Evolutionary conservation across 2,888 invertebrate genomes (phyloP).

Genomic region (Dryocosmus kuriphilus): DNA sequence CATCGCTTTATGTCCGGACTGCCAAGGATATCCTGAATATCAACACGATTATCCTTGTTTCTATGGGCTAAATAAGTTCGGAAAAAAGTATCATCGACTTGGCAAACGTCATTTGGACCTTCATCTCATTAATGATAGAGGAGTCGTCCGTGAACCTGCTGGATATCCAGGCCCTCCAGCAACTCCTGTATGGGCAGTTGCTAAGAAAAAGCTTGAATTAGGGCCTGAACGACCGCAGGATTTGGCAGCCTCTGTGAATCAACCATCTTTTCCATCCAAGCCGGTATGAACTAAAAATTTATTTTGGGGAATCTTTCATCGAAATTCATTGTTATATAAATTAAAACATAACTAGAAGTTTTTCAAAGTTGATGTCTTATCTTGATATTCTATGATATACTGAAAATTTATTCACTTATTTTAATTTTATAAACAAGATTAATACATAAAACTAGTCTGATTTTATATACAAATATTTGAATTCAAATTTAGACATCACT

Average conservation of each 20-base stretch:
- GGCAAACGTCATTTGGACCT: neutral
- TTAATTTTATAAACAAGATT: no score
- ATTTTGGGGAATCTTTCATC: neutral
- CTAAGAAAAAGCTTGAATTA: neutral
- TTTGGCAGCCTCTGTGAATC: neutral
- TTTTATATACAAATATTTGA: no score
- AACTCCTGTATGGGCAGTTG: neutral
- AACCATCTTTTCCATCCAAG: neutral
- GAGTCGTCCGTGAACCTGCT: neutral
- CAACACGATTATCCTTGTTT: neutral
- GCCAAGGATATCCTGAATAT: slow-evolving; percentile 14
- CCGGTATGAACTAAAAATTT: neutral
- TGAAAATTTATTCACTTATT: no score
- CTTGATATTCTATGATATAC: no score
- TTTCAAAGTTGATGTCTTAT: no score
- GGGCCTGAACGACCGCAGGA: neutral
- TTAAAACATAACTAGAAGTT: no score
- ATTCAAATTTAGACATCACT: no score
- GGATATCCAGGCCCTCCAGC: neutral
- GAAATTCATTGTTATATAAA: neutral
- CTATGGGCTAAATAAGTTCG: no score
- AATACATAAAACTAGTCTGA: no score
- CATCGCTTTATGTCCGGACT: neutral
- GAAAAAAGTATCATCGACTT: neutral
- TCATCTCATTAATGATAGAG: neutral